These are phyloP conservation scores for Acanthisitta chloris DNA, from an alignment of 2,113 vertebrate genomes.

Conservation along the genomic window DNA sequence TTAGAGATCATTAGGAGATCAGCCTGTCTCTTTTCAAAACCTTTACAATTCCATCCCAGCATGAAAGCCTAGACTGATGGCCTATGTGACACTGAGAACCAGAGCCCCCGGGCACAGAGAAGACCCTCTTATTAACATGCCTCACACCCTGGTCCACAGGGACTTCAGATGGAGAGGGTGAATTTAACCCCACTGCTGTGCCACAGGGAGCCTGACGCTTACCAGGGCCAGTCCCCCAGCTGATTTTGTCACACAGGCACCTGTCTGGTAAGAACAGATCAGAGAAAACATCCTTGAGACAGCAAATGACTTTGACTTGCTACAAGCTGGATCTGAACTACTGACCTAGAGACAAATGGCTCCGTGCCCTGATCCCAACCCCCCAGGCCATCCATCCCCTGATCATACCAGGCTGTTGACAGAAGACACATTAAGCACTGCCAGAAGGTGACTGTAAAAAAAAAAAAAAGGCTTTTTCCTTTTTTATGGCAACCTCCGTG, in stretches of 20 bases:
- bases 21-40: background rate
- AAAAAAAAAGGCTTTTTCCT: background rate
- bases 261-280: background rate
- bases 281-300: background rate
- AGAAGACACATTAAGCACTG: slow-evolving; percentile 7
- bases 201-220: background rate
- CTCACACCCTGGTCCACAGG: background rate
- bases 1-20: background rate
- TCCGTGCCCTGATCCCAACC: background rate
- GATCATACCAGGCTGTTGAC: background rate
- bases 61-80: background rate
- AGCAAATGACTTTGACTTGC: background rate
- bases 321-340: background rate
- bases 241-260: background rate
- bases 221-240: background rate
- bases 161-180: background rate
- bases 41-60: background rate
- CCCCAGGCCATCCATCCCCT: background rate
- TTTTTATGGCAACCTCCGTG: background rate
- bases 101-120: background rate
- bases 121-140: fast-evolving
- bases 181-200: background rate
- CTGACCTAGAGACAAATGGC: background rate
- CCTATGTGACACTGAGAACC: background rate
- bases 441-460: slow-evolving; percentile 28